Evolutionary conservation across 1,140 invertebrate species (phyloP).

Genomic region (Zaprionus capensis): DNA sequence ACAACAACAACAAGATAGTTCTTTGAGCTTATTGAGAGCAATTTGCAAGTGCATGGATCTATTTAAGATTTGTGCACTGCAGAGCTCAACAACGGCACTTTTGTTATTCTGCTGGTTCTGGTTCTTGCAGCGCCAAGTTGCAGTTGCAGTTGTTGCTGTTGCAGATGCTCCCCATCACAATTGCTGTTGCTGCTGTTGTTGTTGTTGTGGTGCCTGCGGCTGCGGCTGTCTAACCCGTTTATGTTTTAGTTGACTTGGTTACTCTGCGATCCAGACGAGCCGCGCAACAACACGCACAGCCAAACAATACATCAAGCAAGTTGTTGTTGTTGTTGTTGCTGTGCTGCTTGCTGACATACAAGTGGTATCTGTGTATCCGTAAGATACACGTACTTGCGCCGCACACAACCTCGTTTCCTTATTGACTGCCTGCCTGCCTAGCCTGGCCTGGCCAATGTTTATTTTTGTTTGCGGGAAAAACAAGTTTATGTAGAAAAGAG

Average conservation of each 20-base stretch:
- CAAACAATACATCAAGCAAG: conserved; percentile 67
- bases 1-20: not conserved
- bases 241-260: conserved; percentile 72
- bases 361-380: conserved; percentile 63
- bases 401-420: conserved; percentile 62
- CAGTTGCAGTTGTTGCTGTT: conserved; percentile 39
- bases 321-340: conserved; percentile 34
- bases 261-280: conserved; percentile 25
- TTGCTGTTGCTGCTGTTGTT: conserved; percentile 40
- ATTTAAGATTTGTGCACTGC: conserved; percentile 16
- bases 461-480: conserved; percentile 82
- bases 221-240: conserved; percentile 70
- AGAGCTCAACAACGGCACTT: not conserved
- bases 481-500: conserved; percentile 62
- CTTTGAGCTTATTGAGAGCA: conserved; percentile 3
- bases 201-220: conserved; percentile 14
- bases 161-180: conserved; percentile 21
- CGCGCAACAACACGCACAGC: conserved; percentile 56
- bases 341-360: not conserved
- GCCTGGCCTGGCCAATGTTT: conserved; percentile 66
- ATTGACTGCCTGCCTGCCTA: conserved; percentile 52
- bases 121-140: conserved; percentile 20
- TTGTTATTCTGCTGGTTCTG: conserved; percentile 15
- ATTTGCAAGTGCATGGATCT: conserved; percentile 15
- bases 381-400: conserved; percentile 70